Conservation (phyloP, 1,140 invertebrate genomes). For the Triops cancriformis region DNA sequence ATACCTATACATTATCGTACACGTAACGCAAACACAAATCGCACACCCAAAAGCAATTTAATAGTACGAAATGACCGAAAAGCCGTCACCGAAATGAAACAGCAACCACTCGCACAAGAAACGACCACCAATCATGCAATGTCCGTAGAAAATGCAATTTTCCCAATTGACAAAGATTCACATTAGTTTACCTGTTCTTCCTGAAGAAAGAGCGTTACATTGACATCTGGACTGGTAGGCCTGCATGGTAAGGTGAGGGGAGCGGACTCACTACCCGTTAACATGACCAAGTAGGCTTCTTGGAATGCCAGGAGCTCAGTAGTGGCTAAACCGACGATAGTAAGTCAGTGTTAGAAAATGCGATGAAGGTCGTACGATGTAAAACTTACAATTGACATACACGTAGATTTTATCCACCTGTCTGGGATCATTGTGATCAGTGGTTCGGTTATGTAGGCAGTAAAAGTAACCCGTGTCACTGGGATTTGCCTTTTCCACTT, state of each 20-base stretch:
- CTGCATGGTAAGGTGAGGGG: slow-evolving; percentile 16
- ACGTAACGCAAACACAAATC: no score
- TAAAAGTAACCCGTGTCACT: slow-evolving; percentile 16
- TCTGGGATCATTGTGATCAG: neutral
- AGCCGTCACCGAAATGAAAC: no score
- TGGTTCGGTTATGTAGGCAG: neutral
- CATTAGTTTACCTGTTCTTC: neutral
- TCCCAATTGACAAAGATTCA: no score
- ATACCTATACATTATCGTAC: no score
- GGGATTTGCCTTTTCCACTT: neutral
- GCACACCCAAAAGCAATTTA: no score
- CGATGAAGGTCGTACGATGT: neutral
- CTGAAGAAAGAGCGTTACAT: neutral
- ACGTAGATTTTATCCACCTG: neutral
- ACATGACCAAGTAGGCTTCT: neutral
- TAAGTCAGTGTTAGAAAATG: neutral
- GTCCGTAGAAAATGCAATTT: no score
- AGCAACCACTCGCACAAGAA: no score
- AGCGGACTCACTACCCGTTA: neutral
- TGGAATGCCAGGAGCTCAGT: neutral
- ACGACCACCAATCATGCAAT: no score
- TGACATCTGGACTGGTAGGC: slow-evolving; percentile 22
- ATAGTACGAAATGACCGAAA: no score
- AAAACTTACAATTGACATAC: neutral
- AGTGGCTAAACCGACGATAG: neutral